Percentiles rank a stretch among this genome's conserved stretches.
Conservation (phyloP, 2,113 vertebrate species). For the Daubentonia madagascariensis region DNA sequence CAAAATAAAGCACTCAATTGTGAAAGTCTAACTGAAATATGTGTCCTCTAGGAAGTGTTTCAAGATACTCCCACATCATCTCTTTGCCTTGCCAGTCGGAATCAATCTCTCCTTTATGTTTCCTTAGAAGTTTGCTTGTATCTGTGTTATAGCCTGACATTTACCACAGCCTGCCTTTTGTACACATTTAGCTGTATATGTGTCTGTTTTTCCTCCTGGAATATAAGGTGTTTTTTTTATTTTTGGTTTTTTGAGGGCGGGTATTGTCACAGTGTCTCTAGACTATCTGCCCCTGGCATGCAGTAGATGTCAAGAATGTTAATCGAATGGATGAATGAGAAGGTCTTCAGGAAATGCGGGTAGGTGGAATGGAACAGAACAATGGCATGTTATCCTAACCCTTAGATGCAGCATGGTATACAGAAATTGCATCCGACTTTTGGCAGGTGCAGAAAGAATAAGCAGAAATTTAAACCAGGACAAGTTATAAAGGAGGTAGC, state of each 20-base stretch:
- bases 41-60: neutral
- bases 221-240: neutral
- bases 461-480: neutral
- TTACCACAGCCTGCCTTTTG: neutral
- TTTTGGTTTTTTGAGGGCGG: neutral
- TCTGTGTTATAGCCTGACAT: neutral
- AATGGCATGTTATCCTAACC: neutral
- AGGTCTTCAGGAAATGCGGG: neutral
- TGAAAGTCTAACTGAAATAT: conserved; percentile 21
- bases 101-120: neutral
- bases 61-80: neutral
- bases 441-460: neutral
- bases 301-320: neutral
- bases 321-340: neutral
- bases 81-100: neutral
- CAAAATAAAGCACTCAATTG: neutral
- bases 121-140: neutral
- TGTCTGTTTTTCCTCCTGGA: neutral
- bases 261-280: neutral
- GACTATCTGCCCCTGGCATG: neutral
- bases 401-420: neutral
- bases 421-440: neutral
- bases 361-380: neutral
- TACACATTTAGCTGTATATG: neutral
- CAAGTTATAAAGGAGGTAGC: neutral